Evolutionary conservation across 2,797 vertebrate genomes (phyloP).

Genomic region (Mormyrus proboscirostris): DNA sequence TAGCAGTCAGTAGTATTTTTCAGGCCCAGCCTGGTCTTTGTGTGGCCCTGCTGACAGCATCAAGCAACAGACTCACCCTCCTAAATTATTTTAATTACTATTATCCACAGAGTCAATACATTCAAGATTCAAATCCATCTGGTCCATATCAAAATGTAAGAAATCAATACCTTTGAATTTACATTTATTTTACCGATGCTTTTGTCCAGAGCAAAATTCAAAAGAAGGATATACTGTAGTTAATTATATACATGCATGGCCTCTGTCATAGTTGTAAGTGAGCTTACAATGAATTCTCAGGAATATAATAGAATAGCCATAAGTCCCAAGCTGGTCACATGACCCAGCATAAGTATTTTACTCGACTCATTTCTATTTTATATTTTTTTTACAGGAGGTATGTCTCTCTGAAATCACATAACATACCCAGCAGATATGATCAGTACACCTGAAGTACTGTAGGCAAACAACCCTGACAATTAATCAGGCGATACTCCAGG

Average conservation of each 20-base stretch:
- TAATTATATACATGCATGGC: neutral
- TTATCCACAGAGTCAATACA: neutral
- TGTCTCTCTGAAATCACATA: neutral
- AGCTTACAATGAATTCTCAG: neutral
- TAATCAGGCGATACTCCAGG: neutral
- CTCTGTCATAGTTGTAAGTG: neutral
- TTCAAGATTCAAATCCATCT: neutral
- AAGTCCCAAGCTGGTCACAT: neutral
- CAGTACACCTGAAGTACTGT: neutral
- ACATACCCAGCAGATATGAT: neutral
- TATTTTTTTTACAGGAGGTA: neutral
- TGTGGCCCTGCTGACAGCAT: neutral
- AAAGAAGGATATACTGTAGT: neutral
- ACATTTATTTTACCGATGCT: neutral
- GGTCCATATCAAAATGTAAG: neutral
- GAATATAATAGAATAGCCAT: neutral
- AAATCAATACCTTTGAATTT: neutral
- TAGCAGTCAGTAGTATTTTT: neutral
- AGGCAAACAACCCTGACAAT: neutral
- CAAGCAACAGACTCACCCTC: neutral
- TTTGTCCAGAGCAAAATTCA: neutral
- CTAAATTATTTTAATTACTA: neutral
- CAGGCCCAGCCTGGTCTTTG: neutral
- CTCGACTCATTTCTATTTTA: neutral
- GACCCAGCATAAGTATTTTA: neutral